Percentiles rank a stretch among this genome's conserved stretches.
phyloP scores from a whole-genome alignment of 2,113 vertebrate species.

The Notothenia coriiceps region DNA sequence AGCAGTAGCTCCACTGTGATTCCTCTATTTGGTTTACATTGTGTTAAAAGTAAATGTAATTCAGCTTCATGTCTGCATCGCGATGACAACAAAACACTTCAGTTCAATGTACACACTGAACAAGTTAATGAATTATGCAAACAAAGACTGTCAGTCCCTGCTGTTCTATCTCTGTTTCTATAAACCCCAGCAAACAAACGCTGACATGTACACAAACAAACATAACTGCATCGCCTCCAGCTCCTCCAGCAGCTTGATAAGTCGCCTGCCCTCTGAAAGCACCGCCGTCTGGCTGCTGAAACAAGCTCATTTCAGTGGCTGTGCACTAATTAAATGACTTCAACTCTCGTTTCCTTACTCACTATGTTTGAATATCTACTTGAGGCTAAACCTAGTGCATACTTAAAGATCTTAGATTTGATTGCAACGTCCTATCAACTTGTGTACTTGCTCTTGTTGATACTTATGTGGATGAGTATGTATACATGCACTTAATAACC shows the following conservation, averaged over 20 bases:
- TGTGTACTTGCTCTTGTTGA: not conserved
- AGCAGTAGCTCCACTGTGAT: conserved; percentile 8
- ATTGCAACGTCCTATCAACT: not conserved
- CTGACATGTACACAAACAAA: conserved; percentile 28
- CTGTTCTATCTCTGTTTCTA: conserved; percentile 18
- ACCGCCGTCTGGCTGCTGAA: conserved; percentile 7
- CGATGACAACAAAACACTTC: conserved; percentile 8
- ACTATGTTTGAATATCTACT: not conserved
- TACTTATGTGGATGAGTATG: not conserved
- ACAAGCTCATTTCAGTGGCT: not conserved
- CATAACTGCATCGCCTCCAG: not conserved
- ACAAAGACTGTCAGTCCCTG: conserved; percentile 24
- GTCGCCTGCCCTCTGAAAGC: not conserved
- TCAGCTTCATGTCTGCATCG: conserved; percentile 2
- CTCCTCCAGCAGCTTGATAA: not conserved
- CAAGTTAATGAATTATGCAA: conserved; percentile 31
- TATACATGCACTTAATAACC: not conserved
- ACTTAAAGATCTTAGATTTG: conserved; percentile 19
- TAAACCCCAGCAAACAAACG: conserved; percentile 20
- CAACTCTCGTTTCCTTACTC: not conserved
- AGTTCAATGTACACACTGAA: conserved; percentile 5
- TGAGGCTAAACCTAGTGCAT: conserved; percentile 19
- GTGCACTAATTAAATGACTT: not conserved
- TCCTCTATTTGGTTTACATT: conserved; percentile 27
- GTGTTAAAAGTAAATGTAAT: conserved; percentile 17